phyloP scores from a whole-genome alignment of 2,797 vertebrate genomes.

The Cichlasoma orientale region DNA sequence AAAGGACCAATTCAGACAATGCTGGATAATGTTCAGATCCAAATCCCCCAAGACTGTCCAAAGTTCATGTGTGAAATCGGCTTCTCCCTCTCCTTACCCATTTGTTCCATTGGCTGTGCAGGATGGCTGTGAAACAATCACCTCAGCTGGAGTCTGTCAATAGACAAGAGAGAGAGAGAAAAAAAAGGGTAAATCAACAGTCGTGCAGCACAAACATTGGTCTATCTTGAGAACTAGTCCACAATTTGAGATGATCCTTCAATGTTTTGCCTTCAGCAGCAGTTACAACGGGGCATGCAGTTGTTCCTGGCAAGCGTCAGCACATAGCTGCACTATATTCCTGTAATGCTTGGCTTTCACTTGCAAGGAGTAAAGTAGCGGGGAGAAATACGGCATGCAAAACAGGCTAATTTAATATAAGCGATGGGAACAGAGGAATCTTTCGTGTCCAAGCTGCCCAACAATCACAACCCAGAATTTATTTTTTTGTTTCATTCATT shows the following conservation, averaged over 20 bases:
- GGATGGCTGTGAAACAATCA: slow-evolving; percentile 81
- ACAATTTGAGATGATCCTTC: slow-evolving; percentile 51
- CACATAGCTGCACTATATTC: slow-evolving; percentile 69
- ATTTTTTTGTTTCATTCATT: slow-evolving; percentile 29
- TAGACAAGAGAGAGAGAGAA: slow-evolving; percentile 47
- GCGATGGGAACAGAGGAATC: slow-evolving; percentile 67
- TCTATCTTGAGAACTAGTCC: slow-evolving; percentile 33
- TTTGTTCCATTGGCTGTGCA: slow-evolving; percentile 81
- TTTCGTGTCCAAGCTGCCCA: slow-evolving; percentile 62
- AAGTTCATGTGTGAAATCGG: not conserved
- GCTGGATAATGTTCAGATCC: not conserved
- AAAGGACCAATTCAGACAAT: not conserved
- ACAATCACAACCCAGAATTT: slow-evolving; percentile 47
- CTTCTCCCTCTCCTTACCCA: slow-evolving; percentile 71
- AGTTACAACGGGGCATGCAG: slow-evolving; percentile 57
- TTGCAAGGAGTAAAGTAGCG: slow-evolving; percentile 66
- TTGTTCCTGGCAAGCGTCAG: slow-evolving; percentile 52
- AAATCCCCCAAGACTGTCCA: not conserved
- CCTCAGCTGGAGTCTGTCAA: slow-evolving; percentile 82
- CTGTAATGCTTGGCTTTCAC: slow-evolving; percentile 74
- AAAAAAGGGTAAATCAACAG: slow-evolving; percentile 51
- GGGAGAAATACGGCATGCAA: slow-evolving; percentile 72
- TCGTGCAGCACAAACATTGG: slow-evolving; percentile 50
- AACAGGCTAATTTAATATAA: slow-evolving; percentile 68
- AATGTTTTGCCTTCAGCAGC: slow-evolving; percentile 50